Evolutionary conservation across 1,140 invertebrate genomes (phyloP).

Genomic region (Eurosta solidaginis): DNA sequence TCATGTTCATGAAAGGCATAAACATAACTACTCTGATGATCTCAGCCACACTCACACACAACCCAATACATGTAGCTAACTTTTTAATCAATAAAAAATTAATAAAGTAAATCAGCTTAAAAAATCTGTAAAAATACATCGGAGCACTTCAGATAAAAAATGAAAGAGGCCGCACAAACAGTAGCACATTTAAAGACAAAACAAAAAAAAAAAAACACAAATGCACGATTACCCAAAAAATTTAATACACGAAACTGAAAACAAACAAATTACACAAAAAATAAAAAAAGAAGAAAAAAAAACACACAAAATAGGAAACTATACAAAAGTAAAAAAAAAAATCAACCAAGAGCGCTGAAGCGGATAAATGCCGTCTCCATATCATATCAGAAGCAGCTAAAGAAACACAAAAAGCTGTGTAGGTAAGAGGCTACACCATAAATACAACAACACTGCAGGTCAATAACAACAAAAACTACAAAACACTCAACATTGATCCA

Average conservation of each 20-base stretch:
- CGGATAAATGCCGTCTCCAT: neutral
- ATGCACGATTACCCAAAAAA: too few relatives aligned
- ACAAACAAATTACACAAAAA: neutral
- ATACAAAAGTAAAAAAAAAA: conserved; percentile 4
- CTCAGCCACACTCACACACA: neutral
- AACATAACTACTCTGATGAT: neutral
- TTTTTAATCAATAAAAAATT: neutral
- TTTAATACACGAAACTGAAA: too few relatives aligned
- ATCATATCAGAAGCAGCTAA: neutral
- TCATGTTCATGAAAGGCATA: too few relatives aligned
- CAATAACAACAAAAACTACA: neutral
- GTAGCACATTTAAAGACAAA: neutral
- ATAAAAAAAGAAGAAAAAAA: neutral
- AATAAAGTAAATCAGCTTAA: conserved; percentile 11
- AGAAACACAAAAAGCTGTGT: neutral
- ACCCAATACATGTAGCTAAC: neutral
- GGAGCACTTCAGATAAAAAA: neutral
- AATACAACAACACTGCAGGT: neutral
- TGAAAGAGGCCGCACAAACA: conserved; percentile 4
- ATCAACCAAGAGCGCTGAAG: neutral
- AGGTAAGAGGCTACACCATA: neutral
- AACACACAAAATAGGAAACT: neutral
- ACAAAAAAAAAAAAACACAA: neutral
- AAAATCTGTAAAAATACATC: neutral
- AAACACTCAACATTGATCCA: neutral